Percentiles rank a stretch among this genome's conserved stretches.
These are phyloP conservation scores for Apus apus DNA, from an alignment of 2,113 vertebrate species.

Conservation along the genomic window DNA sequence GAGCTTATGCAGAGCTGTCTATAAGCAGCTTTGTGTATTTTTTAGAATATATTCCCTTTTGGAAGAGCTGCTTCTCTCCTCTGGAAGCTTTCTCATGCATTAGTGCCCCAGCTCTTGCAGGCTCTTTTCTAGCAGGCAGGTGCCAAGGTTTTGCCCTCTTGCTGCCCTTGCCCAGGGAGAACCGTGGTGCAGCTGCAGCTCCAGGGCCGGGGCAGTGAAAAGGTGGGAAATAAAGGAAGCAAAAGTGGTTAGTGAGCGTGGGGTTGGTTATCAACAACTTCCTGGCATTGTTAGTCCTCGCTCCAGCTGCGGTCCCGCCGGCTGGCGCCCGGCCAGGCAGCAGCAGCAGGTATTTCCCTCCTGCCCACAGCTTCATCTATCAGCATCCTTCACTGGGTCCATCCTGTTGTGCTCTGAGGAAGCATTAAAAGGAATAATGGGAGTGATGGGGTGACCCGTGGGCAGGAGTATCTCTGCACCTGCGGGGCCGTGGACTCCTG, in stretches of 20 bases:
- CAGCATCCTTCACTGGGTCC: neutral
- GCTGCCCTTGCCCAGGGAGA: neutral
- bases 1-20: neutral
- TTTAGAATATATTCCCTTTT: neutral
- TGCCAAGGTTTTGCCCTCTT: neutral
- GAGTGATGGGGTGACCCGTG: neutral
- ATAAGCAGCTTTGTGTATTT: accelerated
- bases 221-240: slow-evolving; percentile 71
- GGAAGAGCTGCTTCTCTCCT: neutral
- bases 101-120: accelerated
- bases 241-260: neutral
- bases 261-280: slow-evolving; percentile 53
- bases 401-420: neutral
- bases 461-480: neutral
- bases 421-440: neutral
- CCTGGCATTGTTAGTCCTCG: slow-evolving; percentile 42
- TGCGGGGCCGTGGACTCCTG: accelerated
- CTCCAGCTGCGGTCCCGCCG: neutral
- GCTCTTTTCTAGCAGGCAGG: neutral
- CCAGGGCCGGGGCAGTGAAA: neutral
- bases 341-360: slow-evolving; percentile 46
- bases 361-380: neutral
- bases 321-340: neutral
- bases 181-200: neutral
- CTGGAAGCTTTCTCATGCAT: accelerated